Evolutionary conservation across 2,113 vertebrate species (phyloP), one percentile per base, ranked within the genome.

Genomic region (Callopanchax toddi): DNA sequence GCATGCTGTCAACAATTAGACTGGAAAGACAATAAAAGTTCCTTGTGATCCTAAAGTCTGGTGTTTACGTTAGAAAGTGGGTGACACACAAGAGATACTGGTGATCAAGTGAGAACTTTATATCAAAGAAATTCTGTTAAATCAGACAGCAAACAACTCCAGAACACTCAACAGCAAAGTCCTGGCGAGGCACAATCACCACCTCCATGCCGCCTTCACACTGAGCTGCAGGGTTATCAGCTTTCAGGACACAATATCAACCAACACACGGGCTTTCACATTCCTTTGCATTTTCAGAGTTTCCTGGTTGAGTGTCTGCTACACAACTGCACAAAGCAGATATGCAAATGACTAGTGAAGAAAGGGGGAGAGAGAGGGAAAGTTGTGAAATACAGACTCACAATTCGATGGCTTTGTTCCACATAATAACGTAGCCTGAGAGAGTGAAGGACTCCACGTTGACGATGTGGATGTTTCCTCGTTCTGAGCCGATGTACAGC

Each of bases 381-480:
- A 29, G 43, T 43, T 42, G 49, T n/a, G n/a, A 63, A 65, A 39
- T 4, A 21, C 39, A 60, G 42, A 95, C 97, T 99, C 85, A 99
- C 97, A 99, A 93, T 93, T 99, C 97, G 74, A 99, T 99, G 96
- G 97, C 97, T 98, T 99, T 99, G 94, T 99, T 99, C 97, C 97
- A 99, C 97, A 99, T 99, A 91, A 99, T 98, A 89, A 99, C 96
- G 65, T 99, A 99, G 94, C 97, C 97, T 93, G 97, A 99, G 94
- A 99, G 97, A 58, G 95, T 94, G 91, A 99, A 99, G 91, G 95
- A 97, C 92, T 98, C 97, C 92, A 99, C 96, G 67, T 99, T 99
- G 87, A 98, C 96, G 36, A 99, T 97, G 85, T 99, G 96, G 90
- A 99, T 97, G 86, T 99, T 99, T 86, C 97, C 97, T 90, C 95